Evolutionary conservation across 2,888 invertebrate species (phyloP), one percentile per base, ranked within the genome.

Genomic region (Brachyptera putata): DNA sequence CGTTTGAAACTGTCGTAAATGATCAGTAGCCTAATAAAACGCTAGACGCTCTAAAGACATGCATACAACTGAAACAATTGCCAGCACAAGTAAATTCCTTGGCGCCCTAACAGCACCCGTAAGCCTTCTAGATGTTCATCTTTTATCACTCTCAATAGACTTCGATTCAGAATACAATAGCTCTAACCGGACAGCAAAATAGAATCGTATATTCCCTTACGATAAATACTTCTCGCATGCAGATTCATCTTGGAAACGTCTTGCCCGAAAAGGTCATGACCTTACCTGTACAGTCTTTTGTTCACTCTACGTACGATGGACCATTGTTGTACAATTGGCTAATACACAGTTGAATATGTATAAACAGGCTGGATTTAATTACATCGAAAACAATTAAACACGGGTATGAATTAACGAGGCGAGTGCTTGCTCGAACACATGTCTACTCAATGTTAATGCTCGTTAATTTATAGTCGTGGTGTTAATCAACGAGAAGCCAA

Each of bases 171-270:
- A 60, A 60, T 56, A 60, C 60, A 60, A 60, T 60, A 60, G 60
- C 50, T 53, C 39, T 14, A n/a, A n/a, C 34, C 46, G 7, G 24
- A 48, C 24, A 48, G 24, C 48, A 34, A 37, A 24, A 53, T n/a
- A 24, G 53, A 26, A 26, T 14, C 34, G 48, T n/a, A 16, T 24
- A 11, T 50, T n/a, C 55, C 26, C 18, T 34, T 18, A 22, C 21
- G 30, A n/a, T 26, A 22, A 30, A 46, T 57, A 43, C 43, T 30
- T 57, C 46, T 43, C 14, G 26, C 30, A 57, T 56, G 48, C 26
- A 60, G 37, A 60, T 60, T 60, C 60, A 60, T 56, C 60, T 60
- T 60, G 36, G 39, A 50, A 50, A 41, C 37, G 22, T 24, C 48
- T 43, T n/a, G n/a, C 36, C 43, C 21, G 25, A 25, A 18, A 24